Base-by-base conservation (phyloP, 2,113 vertebrate genomes). In the Lophotis ruficrista region DNA sequence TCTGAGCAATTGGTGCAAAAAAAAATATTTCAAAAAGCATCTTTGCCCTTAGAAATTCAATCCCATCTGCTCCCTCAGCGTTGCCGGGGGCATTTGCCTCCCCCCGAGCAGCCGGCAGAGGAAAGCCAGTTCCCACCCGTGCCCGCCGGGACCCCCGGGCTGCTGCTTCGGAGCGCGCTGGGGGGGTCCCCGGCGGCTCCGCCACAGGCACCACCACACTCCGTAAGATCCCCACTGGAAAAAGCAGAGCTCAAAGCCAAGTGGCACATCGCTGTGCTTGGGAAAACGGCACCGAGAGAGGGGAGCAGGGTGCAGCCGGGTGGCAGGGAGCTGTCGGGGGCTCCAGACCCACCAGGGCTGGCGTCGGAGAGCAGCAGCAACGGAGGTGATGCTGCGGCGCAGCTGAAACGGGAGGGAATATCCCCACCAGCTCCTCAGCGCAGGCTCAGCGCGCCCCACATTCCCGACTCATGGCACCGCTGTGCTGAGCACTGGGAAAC, bases 391-490 rank as follows among this genome's bases (percentile, higher is more conserved):
- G 28, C 56, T 51, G 64, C 31, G 41, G 58, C 35, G 18, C 17
- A 73, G 69, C 73, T 75, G 65, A 31, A 73, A 41, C 1, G 0
- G 28, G 30, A 41, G 27, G 23, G 28, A 68, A 53, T 6, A 50
- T 16, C 53, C 71, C 53, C 27, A 14, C 17, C 12, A 24, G 31
- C 24, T 14, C 51, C 66, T 35, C 3, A 2, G 37, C 1, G 21
- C 68, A 62, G 68, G 30, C 19, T 61, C 5, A 0, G 77, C 2
- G 0, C 1, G 0, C 21, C 37, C 24, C 7, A 8, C 37, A 5
- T 54, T 7, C 66, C 47, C 22, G 6, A 18, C n/a, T 78, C 65
- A 12, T 0, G 1, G 60, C 79, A 53, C 0, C 1, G 3, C 45
- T 7, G 35, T 1, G 4, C 41, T 43, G 41, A 69, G 43, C 69